Base-by-base conservation (phyloP, 2,113 vertebrate species). In the Poecilia latipinna region DNA sequence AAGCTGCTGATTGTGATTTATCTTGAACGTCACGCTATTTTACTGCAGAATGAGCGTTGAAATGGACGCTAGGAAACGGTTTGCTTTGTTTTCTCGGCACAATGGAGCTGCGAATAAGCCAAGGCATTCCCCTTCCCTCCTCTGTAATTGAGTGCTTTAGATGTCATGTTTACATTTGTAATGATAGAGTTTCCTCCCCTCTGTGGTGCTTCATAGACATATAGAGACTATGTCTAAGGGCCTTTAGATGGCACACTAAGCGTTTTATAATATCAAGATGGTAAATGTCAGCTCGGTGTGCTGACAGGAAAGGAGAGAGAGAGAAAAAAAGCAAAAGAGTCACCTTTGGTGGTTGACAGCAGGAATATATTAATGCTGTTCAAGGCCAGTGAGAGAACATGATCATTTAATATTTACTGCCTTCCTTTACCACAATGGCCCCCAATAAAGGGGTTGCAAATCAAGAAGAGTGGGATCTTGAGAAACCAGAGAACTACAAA, bases 81-180 rank as follows among this genome's bases (percentile, higher is more conserved):
- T 75, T 57, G 31, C 67, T 33, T 61, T 42, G 73, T 72, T 86
- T 78, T 68, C 70, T 71, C 64, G 48, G 70, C 62, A 60, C 68
- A 42, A 51, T 22, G 28, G 62, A 33, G 80, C 22, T 70, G 62
- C 22, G 4, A 76, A 31, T 6, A 10, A 77, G 70, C 66, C 26
- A 73, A 77, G 75, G 74, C 67, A 13, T 82, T 70, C 48, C 31
- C 67, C 72, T 74, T 78, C n/a, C 68, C 71, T 29, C 61, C 71
- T 57, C 39, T 77, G 74, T 68, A 77, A 86, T 63, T 63, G 71
- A 78, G 33, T 2, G 32, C 65, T 44, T 60, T 72, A 64, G 17
- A 2, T 77, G 75, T 62, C 65, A 62, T 82, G 74, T 88, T 87
- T 87, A 73, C 85, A 75, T 84, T 77, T 33, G 48, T 78, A 79